Conservation (phyloP, 2,888 invertebrate genomes). For the Philereme vetulata region DNA sequence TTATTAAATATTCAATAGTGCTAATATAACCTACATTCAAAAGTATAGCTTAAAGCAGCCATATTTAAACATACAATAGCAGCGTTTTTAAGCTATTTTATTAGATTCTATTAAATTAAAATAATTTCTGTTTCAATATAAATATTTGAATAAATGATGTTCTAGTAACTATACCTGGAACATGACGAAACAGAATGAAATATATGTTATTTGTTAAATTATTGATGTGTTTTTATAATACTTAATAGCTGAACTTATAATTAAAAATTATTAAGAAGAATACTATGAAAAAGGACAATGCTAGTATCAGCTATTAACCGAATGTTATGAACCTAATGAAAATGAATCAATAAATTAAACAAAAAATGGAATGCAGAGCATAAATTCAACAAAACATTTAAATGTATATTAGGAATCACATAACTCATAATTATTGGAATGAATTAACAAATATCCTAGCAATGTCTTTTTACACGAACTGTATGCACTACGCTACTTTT, state of each 20-base stretch:
- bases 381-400: background rate
- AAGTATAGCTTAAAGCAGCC: no score
- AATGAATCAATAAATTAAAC: conserved; percentile 10
- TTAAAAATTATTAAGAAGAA: conserved; percentile 20
- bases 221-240: background rate
- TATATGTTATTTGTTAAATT: conserved; percentile 20
- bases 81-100: no score
- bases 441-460: background rate
- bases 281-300: conserved; percentile 16
- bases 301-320: background rate
- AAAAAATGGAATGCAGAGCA: conserved; percentile 5
- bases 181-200: conserved; percentile 12
- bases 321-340: background rate
- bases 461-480: background rate
- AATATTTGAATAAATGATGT: conserved; percentile 24
- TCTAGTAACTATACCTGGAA: conserved; percentile 22
- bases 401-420: background rate
- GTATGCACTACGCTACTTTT: background rate
- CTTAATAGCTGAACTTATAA: conserved; percentile 10
- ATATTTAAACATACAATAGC: no score
- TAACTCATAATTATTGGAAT: conserved; percentile 3
- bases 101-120: no score
- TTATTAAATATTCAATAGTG: no score
- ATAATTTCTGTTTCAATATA: no score
- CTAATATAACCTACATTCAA: no score